These are phyloP conservation scores for Glyptemys insculpta DNA, from an alignment of 2,797 vertebrate genomes.

Conservation along the genomic window DNA sequence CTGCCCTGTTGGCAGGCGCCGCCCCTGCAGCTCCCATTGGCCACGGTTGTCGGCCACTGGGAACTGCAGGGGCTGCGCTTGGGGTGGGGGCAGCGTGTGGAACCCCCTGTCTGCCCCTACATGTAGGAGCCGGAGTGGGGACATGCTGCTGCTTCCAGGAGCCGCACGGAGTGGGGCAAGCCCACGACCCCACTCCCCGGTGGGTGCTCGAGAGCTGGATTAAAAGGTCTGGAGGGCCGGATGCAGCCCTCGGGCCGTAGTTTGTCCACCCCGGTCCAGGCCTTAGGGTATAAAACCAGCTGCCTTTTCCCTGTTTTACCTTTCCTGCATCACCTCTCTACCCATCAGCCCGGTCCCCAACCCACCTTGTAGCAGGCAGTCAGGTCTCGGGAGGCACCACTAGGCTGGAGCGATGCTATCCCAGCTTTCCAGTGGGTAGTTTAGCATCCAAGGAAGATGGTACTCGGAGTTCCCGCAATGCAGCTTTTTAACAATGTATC, in stretches of 20 bases:
- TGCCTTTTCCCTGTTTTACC: background rate
- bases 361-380: background rate
- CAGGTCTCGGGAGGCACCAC: background rate
- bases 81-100: no score
- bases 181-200: no score
- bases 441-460: background rate
- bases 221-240: no score
- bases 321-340: background rate
- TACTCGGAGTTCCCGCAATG: constrained; percentile 5
- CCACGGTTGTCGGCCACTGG: no score
- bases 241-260: no score
- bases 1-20: no score
- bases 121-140: rapidly evolving
- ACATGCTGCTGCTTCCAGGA: no score
- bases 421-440: background rate
- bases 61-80: no score
- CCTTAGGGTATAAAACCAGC: background rate
- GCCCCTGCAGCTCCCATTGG: no score
- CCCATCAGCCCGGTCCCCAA: background rate
- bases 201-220: no score
- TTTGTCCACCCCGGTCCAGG: background rate
- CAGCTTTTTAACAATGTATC: constrained; percentile 60
- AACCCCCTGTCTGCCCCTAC: no score
- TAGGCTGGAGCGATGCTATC: rapidly evolving
- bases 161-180: no score